Evolutionary conservation across 2,797 vertebrate genomes (phyloP), one percentile per base, ranked within the genome.

Genomic region (Manis pentadactyla): DNA sequence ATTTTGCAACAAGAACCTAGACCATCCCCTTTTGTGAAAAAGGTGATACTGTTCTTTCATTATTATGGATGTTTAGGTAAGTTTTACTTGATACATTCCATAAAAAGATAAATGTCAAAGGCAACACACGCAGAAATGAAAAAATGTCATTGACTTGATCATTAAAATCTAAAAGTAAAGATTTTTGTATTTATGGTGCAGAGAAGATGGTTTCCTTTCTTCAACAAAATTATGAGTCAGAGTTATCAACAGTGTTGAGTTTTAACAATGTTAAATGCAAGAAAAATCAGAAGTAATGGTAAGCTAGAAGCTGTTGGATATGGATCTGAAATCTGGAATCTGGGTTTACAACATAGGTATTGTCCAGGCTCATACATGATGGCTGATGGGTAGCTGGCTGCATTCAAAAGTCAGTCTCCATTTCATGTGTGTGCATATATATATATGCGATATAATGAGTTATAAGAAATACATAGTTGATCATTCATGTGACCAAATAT

Each of bases 1-100:
- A 42, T 75, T 93, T 87, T 53, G 27, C 59, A 87, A 64, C 25
- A 88, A 81, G 59, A 93, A 92, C 42, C 29, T 55, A 93, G 9
- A 79, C 27, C 3, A 63, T 69, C 39, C 10, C 23, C 42, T 82
- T 77, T 73, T 87, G 34, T 89, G 31, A 90, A 87, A 92, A 73
- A 64, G 59, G 14, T 86, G 55, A 61, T 17, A 73, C 4, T 77
- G 29, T 82, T 69, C 31, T 64, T 89, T 84, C 74, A 63, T 87
- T 95, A 83, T 69, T 83, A 90, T 42, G 18, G 18, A 78, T 42
- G 63, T 86, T 57, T 93, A 11, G 14, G 1, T 73, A 85, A 42
- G 29, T 95, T 73, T 77, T 57, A 64, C 64, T 73, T 78, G 74
- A 85, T 19, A 66, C 14, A 81, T 74, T 74, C 82, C 37, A 23